Percentiles rank a stretch among this genome's conserved stretches.
Evolutionary conservation across 2,797 vertebrate genomes (phyloP).

Genomic region (Onychomys leucogaster): DNA sequence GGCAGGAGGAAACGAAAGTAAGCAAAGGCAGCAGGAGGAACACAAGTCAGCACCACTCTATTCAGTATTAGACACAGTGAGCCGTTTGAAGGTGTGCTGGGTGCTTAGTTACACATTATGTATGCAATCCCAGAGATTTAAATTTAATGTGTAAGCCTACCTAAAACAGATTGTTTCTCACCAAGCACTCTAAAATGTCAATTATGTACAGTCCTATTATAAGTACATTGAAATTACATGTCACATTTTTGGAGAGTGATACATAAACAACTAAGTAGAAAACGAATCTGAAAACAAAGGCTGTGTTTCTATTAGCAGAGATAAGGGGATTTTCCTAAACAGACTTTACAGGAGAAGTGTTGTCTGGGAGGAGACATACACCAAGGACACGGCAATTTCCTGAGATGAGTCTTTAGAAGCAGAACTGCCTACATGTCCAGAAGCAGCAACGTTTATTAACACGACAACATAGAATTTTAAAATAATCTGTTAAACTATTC

Average conservation of each 20-base stretch:
- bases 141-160: neutral
- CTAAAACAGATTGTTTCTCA: neutral
- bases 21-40: constrained; percentile 16
- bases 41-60: neutral
- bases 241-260: neutral
- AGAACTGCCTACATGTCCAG: neutral
- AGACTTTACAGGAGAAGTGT: neutral
- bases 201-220: neutral
- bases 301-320: constrained; percentile 42
- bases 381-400: neutral
- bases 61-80: neutral
- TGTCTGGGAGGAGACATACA: neutral
- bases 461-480: constrained; percentile 29
- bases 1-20: constrained; percentile 48
- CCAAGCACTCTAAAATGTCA: neutral
- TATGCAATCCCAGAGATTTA: constrained; percentile 1
- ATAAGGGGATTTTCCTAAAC: neutral
- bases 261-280: constrained; percentile 47
- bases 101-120: neutral
- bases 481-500: constrained; percentile 13
- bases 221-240: neutral
- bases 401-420: neutral
- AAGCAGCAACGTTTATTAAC: neutral
- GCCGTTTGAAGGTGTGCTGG: neutral
- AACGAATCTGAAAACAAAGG: constrained; percentile 45